Percentiles rank a stretch among this genome's conserved stretches.
These are phyloP conservation scores for Proterorhinus semilunaris DNA, from an alignment of 2,113 vertebrate genomes.

Conservation along the genomic window DNA sequence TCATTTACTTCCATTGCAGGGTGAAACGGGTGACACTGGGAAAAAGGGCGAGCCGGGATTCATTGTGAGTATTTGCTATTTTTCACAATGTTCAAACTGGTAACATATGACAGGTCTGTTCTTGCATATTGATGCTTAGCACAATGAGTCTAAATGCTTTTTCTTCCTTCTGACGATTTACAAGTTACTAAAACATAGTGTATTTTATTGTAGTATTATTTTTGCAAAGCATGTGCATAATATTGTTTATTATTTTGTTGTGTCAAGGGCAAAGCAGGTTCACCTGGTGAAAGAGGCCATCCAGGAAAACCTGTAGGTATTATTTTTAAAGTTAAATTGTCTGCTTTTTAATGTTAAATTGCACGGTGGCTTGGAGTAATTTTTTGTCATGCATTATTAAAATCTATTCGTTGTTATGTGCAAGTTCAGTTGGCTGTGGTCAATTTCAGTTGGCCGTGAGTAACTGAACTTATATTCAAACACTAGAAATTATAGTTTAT, in stretches of 20 bases:
- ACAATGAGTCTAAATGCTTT: not conserved
- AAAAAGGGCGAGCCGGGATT: constrained; percentile 84
- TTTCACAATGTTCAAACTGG: not conserved
- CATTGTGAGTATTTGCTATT: constrained; percentile 78
- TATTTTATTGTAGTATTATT: no score
- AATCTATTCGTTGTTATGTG: no score
- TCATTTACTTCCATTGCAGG: constrained; percentile 70
- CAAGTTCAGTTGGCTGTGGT: no score
- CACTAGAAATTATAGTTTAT: no score
- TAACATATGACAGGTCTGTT: not conserved
- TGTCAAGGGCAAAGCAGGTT: constrained; percentile 88
- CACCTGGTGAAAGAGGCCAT: constrained; percentile 85
- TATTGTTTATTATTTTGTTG: constrained; percentile 40
- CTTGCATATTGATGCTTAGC: not conserved
- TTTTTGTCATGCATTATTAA: not conserved
- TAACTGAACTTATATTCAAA: no score
- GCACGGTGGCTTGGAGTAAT: not conserved
- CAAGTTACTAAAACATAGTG: not conserved
- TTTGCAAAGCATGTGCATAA: no score
- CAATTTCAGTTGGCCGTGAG: no score
- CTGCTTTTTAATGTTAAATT: not conserved
- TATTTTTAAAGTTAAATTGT: not conserved
- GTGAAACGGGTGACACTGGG: constrained; percentile 85
- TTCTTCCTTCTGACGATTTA: constrained; percentile 13
- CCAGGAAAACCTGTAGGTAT: constrained; percentile 84